Percentiles rank a stretch among this genome's conserved stretches.
Conservation (phyloP, 2,797 vertebrate genomes). For the Pyrocephalus nanus region DNA sequence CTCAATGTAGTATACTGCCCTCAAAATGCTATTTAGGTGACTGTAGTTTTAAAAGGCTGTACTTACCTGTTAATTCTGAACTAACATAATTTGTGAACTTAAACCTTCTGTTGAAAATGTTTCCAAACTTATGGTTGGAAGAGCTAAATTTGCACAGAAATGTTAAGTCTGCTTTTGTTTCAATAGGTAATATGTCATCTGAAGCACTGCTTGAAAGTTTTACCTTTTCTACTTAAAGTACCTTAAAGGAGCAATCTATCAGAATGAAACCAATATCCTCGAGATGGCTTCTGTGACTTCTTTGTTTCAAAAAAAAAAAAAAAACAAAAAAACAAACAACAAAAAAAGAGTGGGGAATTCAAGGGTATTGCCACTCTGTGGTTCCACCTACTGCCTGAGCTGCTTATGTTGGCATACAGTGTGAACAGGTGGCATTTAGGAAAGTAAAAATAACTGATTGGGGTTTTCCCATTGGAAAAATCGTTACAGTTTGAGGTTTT, state of each 20-base stretch:
- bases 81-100: background rate
- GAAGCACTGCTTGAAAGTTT: background rate
- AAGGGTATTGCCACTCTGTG: background rate
- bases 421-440: background rate
- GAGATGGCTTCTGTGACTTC: background rate
- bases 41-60: background rate
- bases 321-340: no score
- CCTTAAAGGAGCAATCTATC: background rate
- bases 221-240: background rate
- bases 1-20: background rate
- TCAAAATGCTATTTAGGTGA: background rate
- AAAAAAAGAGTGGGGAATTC: background rate
- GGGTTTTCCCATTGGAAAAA: background rate
- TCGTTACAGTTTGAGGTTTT: background rate
- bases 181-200: background rate
- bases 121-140: background rate
- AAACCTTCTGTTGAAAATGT: background rate
- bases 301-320: background rate
- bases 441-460: background rate
- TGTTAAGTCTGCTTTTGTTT: background rate
- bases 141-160: slow-evolving; percentile 40
- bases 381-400: background rate
- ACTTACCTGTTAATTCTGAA: slow-evolving; percentile 13
- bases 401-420: background rate
- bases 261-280: background rate